Evolutionary conservation across 2,888 invertebrate species (phyloP), one percentile per base, ranked within the genome.

Genomic region (Pristionchus mayeri): DNA sequence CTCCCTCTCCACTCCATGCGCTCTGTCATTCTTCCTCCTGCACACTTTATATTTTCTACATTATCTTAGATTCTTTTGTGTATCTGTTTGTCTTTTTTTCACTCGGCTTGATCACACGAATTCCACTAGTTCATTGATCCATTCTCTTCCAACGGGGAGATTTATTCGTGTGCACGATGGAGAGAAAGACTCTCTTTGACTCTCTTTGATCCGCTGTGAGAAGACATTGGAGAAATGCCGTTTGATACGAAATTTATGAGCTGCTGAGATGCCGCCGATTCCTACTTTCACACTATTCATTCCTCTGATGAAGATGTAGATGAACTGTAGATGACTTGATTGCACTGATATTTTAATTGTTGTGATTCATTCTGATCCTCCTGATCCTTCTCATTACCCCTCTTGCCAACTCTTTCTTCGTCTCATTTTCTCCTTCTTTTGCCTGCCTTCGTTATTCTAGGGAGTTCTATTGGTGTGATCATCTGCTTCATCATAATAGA

Each of bases 161-260:
- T 57, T 57, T 57, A 57, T 57, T 57, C 57, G 57, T 52, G 24
- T 57, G 57, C 18, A 52, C n/a, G 52, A 52, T 16, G 16, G 52
- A 52, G 52, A 52, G 52, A 52, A 21, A 52, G 27, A 27, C 3
- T 57, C 57, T 57, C 57, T 57, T 57, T 57, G 57, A 57, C 24
- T n/a, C n/a, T n/a, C n/a, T n/a, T n/a, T n/a, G n/a, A n/a, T n/a
- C 57, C n/a, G n/a, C n/a, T 57, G 57, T n/a, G 57, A n/a, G n/a
- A n/a, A n/a, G n/a, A n/a, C n/a, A n/a, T n/a, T n/a, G 24, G 57
- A 57, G 57, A 57, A 27, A 57, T 57, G 57, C 57, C n/a, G 27
- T 57, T 57, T 57, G n/a, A 57, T 57, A 27, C 57, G 57, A 57
- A 57, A 57, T 57, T 57, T 57, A 57, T 57, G 57, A 24, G 57